Evolutionary conservation across 2,797 vertebrate genomes (phyloP).

Genomic region (Tapirus indicus): DNA sequence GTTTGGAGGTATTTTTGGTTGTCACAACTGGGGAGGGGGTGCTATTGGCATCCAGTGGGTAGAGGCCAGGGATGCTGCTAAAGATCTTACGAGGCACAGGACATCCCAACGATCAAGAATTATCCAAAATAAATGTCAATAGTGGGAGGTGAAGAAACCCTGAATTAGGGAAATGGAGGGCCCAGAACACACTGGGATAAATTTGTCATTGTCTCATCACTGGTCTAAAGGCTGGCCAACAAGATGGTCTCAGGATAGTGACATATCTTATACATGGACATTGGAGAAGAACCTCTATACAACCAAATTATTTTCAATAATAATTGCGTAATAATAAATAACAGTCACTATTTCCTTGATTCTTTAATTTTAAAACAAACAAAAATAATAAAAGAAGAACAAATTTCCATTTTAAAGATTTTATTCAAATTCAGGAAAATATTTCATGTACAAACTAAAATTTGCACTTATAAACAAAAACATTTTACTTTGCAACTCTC

Average conservation of each 20-base stretch:
- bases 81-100: no score
- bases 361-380: neutral
- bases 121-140: neutral
- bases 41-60: neutral
- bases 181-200: neutral
- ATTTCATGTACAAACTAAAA: neutral
- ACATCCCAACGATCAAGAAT: no score
- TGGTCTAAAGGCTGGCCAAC: slow-evolving; percentile 39
- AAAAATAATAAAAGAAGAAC: neutral
- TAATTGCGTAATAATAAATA: neutral
- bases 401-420: neutral
- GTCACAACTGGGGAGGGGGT: neutral
- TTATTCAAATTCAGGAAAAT: neutral
- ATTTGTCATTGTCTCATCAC: neutral
- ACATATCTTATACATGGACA: neutral
- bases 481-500: neutral
- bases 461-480: neutral
- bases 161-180: neutral
- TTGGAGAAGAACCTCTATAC: neutral
- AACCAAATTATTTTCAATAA: neutral
- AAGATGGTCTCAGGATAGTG: neutral
- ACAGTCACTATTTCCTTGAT: neutral
- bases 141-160: neutral
- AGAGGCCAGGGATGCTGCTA: neutral
- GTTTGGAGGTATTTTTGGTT: neutral